Base-by-base conservation (phyloP, 2,113 vertebrate species). In the Coracopsis vasa region DNA sequence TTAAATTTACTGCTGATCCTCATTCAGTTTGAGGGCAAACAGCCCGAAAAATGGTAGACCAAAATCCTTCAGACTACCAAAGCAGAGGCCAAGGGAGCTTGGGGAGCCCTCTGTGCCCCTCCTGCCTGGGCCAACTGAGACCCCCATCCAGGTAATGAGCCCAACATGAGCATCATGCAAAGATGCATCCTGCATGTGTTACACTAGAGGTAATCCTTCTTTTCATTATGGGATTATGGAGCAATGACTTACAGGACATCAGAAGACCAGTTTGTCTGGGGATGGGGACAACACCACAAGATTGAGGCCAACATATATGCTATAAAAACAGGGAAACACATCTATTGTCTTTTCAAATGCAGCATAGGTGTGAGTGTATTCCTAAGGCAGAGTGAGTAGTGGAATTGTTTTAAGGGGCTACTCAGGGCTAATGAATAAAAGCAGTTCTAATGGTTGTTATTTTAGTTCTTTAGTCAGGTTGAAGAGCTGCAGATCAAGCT, bases 161-260 rank as follows among this genome's bases (percentile, higher is more conserved):
- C 58, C 80, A 39, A 6, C 33, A 10, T 0, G 4, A 35, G 25
- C 86, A 70, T 18, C 45, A 2, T 0, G 23, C 48, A 65, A 47
- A 67, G 66, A 80, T 5, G 13, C 2, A 11, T 20, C 70, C 70
- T 71, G 80, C 67, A 71, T 2, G 0, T 60, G 80, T 73, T 19
- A 31, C 51, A 14, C 64, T 21, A 25, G 10, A 9, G 19, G 25
- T 85, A 93, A 94, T 80, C 96, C 91, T 54, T 60, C 92, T 88
- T 80, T 78, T 90, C 94, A 58, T 93, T 75, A 80, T 9, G 37
- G 88, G 91, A 96, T 97, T 93, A 89, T 1, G 48, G 45, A 78
- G 58, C 69, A 64, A 17, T 13, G 47, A 54, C 75, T 86, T 91
- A 54, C 74, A 42, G 58, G 41, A 50, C 86, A 89, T 77, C 66